Base-by-base conservation (phyloP, 92 coral and sea anemone genomes). In the Umimayanthus kanabou region DNA sequence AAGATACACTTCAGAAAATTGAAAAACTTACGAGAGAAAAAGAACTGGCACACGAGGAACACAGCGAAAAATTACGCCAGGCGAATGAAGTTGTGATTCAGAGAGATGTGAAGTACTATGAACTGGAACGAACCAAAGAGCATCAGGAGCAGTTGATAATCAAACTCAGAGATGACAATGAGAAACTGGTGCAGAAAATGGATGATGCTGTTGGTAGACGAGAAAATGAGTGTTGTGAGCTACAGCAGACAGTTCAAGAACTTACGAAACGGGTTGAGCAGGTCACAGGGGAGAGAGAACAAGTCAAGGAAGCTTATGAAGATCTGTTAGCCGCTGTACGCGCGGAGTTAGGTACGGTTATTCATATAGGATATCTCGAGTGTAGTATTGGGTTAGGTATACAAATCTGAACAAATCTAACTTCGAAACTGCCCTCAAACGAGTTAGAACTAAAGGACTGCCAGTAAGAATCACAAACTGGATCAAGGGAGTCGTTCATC, bases 301-400 rank as follows among this genome's bases (percentile, higher is more conserved):
- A 89, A 70, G 85, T 91, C 2, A 81, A 89, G 67, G 92, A 94
- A 29, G 89, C 89, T 1, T 94, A 94, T 47, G 98, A 95, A 82
- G 75, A 91, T 23, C 90, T 93, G 91, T 29, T 95, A 73, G 93
- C 88, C n/a, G 94, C 79, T 7, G 76, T 91, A 9, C 91, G 86
- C 76, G 85, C 67, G n/a, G 96, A 93, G 65, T 79, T 95, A 20
- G 98, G 98, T 95, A 86, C 87, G 86, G 11, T 9, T 33, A 22
- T 43, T 78, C 33, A 16, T 26, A 2, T 53, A 22, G 25, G 69
- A 61, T 61, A 9, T 23, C 9, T 61, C 7, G 0, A 20, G 26
- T 61, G 26, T 2, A 61, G 69, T 61, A 61, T 5, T 20, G n/a
- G n/a, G 42, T 61, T 18, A 20, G 6, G 69, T 61, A 22, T 18